Evolutionary conservation across 2,888 invertebrate species (phyloP), one percentile per base, ranked within the genome.

Genomic region (Cheilosia urbana): DNA sequence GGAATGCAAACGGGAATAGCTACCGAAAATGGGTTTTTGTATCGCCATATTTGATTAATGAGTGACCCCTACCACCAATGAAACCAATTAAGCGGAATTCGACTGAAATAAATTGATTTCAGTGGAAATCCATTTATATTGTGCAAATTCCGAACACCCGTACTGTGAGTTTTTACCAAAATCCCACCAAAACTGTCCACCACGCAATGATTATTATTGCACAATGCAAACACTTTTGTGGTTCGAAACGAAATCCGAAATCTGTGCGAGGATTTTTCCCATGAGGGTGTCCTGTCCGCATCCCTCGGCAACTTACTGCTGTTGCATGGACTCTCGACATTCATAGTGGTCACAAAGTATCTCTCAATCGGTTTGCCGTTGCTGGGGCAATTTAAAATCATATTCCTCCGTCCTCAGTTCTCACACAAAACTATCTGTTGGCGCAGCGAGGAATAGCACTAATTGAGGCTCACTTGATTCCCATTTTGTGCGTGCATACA

Each of bases 61-160:
- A 73, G 17, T 63, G 15, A 55, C 71, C 77, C 72, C 62, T 73
- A 82, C 66, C 19, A 30, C 30, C 62, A 76, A 71, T 75, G 65
- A 75, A 84, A 75, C 79, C 84, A 81, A 85, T 85, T 81, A 80
- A 85, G 40, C 42, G 71, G 42, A 69, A 65, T 71, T 66, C 37
- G 24, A 80, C 71, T 85, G 72, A 85, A 77, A 85, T 85, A 81
- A 85, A 85, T 85, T 81, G 81, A 85, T 81, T 85, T 57, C 49
- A 40, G 15, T 76, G 47, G 37, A 66, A 57, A 66, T 40, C 15
- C 58, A 45, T 19, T 60, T 65, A 72, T 66, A 72, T 66, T 78
- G 53, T 65, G 69, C 71, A 47, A 58, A 72, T 62, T 60, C 79
- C 66, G 47, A 58, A 72, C 60, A 65, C 79, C 83, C 60, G 63